Evolutionary conservation across 2,113 vertebrate species (phyloP), one percentile per base, ranked within the genome.

Genomic region (Hemibagrus wyckioides): DNA sequence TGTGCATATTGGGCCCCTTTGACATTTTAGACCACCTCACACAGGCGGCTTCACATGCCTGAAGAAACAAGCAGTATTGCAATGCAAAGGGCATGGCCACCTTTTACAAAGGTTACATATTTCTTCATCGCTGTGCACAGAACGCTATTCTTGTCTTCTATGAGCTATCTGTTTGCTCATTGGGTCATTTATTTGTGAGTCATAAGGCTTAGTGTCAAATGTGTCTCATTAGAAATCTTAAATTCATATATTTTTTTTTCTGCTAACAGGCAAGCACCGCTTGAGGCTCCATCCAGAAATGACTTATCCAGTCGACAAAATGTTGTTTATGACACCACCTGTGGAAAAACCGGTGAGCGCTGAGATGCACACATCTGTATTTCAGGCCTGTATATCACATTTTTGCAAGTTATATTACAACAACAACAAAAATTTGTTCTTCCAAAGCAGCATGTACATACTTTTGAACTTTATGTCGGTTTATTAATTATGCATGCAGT

Each of bases 331-430:
- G 90, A 95, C 85, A 91, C 93, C 73, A 90, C 94, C 73, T 92
- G 93, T 50, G 61, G 91, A 88, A 93, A 93, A 91, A 92, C 92
- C 93, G 94, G 95, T 96, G 92, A 92, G 93, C 93, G 85, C 25
- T 75, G 65, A 75, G 73, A 52, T 89, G 87, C 87, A 67, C 76
- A 65, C 87, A 86, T 61, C 48, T 39, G 10, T 25, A 30, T 33
- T 77, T 67, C 1, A 63, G 41, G 21, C 23, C 48, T 36, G 30
- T 28, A 56, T 39, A 56, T 39, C 5, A 6, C 28, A 21, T 67
- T 50, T 48, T 83, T 3, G 7, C 13, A 41, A 65, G 48, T 14
- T 84, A 39, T 84, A 52, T 54, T 39, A 1, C 9, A 73, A 41
- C 21, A 44, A 41, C 6, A 33, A n/a, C n/a, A 67, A 67, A 15